Evolutionary conservation across 2,888 invertebrate species (phyloP).

Genomic region (Sphaeridia pumilis): DNA sequence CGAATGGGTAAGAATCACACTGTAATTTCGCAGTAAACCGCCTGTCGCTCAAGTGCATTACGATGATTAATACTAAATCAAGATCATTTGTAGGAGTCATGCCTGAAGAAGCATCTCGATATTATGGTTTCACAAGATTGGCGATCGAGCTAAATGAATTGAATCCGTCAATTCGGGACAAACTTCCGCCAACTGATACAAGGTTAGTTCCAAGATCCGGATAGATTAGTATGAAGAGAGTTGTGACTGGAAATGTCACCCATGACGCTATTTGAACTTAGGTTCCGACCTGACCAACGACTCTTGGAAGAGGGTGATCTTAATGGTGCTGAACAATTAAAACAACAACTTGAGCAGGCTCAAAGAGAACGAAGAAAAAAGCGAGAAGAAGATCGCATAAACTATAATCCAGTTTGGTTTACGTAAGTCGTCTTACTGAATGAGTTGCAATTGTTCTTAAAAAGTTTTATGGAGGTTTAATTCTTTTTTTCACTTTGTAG

Average conservation of each 20-base stretch:
- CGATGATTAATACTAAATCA: no score
- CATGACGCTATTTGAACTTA: no score
- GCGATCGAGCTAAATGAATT: conserved; percentile 73
- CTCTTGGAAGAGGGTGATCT: conserved; percentile 64
- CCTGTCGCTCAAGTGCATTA: no score
- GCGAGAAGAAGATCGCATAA: conserved; percentile 47
- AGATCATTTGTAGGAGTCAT: conserved; percentile 44
- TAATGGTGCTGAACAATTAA: conserved; percentile 56
- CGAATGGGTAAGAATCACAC: conserved; percentile 54
- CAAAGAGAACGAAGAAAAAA: conserved; percentile 58
- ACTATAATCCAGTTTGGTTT: conserved; percentile 49
- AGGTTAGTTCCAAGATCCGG: no score
- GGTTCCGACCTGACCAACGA: conserved; percentile 64
- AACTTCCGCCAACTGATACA: conserved; percentile 63
- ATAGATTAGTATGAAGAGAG: no score
- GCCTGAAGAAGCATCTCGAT: conserved; percentile 65
- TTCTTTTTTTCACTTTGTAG: neutral
- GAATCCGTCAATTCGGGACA: conserved; percentile 49
- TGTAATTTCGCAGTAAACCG: no score
- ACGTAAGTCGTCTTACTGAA: conserved; percentile 48
- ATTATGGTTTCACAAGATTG: conserved; percentile 74
- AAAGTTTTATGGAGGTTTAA: neutral
- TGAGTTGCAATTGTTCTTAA: no score
- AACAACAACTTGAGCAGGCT: conserved; percentile 57
- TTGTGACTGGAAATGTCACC: no score